Evolutionary conservation across 2,888 invertebrate species (phyloP), one percentile per base, ranked within the genome.

Genomic region (Dromius quadrimaculatus): DNA sequence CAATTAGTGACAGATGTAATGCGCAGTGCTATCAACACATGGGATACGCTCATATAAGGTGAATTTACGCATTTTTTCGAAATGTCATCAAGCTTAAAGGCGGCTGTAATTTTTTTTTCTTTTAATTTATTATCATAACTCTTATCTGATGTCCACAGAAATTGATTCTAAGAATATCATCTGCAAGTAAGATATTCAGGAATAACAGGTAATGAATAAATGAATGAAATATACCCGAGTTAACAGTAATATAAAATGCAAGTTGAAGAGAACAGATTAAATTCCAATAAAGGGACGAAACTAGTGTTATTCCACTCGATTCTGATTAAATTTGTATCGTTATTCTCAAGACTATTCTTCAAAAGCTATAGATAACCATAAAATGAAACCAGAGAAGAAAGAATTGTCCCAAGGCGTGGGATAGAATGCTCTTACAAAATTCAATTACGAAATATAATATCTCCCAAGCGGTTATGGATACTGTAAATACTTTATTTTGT

Each of bases 361-460:
- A 50, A 22, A 50, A 17, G 19, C 15, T 6, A 54, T 23, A 45
- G 38, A 47, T 28, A 28, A 22, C 47, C 47, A 22, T 47, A 47
- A 47, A 47, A 22, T 47, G 47, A 22, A 47, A 22, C 5, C 47
- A 22, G n/a, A 22, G n/a, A n/a, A n/a, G n/a, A n/a, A n/a, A n/a
- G n/a, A n/a, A n/a, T n/a, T n/a, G n/a, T 47, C 47, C 28, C 23
- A 62, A 62, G 20, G 17, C 19, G 20, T 6, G 20, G 64, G 47
- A 28, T 62, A 41, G 28, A 64, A 64, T 64, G 64, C 64, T 64
- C 64, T 65, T 65, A 65, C 20, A 34, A 19, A 65, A 65, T 65
- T 36, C 65, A 65, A 65, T 65, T 65, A 65, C 32, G 65, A 50
- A 65, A 65, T 65, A 50, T 65, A 47, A 65, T 65, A 65, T 50